Evolutionary conservation across 2,888 invertebrate species (phyloP).

Genomic region (Lymantria monacha): DNA sequence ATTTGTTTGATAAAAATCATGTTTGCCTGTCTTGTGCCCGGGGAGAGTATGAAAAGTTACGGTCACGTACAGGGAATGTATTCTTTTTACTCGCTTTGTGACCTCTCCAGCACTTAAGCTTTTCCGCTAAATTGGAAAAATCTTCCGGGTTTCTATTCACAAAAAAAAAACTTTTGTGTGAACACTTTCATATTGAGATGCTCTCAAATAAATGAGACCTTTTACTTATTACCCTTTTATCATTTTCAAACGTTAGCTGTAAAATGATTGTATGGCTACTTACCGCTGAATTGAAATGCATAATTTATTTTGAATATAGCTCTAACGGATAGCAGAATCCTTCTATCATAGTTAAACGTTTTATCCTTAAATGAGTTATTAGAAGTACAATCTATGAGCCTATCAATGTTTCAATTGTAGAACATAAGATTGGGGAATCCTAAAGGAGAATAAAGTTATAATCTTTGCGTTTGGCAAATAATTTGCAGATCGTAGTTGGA

Average conservation of each 20-base stretch:
- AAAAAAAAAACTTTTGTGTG: slow-evolving; percentile 54
- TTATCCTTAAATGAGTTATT: no score
- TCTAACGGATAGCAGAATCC: no score
- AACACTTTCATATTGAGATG: slow-evolving; percentile 42
- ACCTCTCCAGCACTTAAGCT: slow-evolving; percentile 53
- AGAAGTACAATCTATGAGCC: no score
- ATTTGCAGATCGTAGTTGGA: no score
- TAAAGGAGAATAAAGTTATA: no score
- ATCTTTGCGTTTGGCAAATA: no score
- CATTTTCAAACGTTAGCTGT: slow-evolving; percentile 11
- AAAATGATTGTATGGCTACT: not conserved
- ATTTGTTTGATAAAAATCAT: slow-evolving; percentile 28
- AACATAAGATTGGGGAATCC: no score
- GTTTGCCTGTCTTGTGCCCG: slow-evolving; percentile 42
- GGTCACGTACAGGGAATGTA: slow-evolving; percentile 60
- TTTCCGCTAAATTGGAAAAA: slow-evolving; percentile 68
- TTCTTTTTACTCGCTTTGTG: slow-evolving; percentile 52
- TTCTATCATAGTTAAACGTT: no score
- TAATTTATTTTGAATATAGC: no score
- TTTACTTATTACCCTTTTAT: slow-evolving; percentile 38
- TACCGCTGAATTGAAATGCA: no score
- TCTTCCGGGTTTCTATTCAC: slow-evolving; percentile 54
- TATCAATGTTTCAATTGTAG: no score
- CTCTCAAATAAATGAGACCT: slow-evolving; percentile 43
- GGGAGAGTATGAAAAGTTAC: slow-evolving; percentile 46